These are phyloP conservation scores for Ectemnius cavifrons DNA, from an alignment of 2,888 invertebrate species.

Conservation along the genomic window DNA sequence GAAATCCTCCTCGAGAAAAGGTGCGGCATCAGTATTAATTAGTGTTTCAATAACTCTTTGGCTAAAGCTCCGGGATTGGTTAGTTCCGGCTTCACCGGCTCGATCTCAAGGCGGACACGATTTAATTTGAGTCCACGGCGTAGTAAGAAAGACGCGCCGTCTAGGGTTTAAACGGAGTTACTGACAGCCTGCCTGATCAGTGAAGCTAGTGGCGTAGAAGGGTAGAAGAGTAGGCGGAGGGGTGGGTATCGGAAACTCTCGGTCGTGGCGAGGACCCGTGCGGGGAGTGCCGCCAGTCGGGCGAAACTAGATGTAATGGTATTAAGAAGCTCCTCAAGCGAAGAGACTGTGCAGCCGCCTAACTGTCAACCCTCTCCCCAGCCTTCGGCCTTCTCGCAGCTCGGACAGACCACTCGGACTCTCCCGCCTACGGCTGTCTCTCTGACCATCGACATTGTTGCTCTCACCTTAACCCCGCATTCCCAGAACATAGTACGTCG, in stretches of 20 bases:
- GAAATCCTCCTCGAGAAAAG: no score
- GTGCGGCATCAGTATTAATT: no score
- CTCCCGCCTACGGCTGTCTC: constrained; percentile 45
- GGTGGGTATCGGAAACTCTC: constrained; percentile 42
- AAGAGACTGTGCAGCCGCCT: constrained; percentile 72
- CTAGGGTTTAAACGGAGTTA: constrained; percentile 30
- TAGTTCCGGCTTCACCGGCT: no score
- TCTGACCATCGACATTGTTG: constrained; percentile 60
- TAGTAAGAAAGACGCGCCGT: constrained; percentile 13
- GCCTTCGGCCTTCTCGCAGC: constrained; percentile 59
- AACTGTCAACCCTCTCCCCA: constrained; percentile 67
- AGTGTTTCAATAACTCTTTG: no score
- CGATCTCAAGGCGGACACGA: no score
- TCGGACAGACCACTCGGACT: constrained; percentile 53
- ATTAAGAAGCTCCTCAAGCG: constrained; percentile 75
- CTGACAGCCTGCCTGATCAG: constrained; percentile 14
- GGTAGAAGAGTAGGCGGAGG: constrained; percentile 1
- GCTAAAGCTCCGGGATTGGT: no score
- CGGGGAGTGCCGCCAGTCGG: constrained; percentile 30
- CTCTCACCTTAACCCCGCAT: constrained; percentile 65
- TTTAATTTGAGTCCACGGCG: no score
- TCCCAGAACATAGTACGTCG: no score
- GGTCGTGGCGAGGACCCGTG: constrained; percentile 28
- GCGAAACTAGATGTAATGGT: constrained; percentile 73
- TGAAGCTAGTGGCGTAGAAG: constrained; percentile 5